A percentile compares a stretch with the other conserved stretches of the same genome.
These are phyloP conservation scores for Listronotus oregonensis DNA, from an alignment of 1,140 invertebrate species.

Conservation along the genomic window DNA sequence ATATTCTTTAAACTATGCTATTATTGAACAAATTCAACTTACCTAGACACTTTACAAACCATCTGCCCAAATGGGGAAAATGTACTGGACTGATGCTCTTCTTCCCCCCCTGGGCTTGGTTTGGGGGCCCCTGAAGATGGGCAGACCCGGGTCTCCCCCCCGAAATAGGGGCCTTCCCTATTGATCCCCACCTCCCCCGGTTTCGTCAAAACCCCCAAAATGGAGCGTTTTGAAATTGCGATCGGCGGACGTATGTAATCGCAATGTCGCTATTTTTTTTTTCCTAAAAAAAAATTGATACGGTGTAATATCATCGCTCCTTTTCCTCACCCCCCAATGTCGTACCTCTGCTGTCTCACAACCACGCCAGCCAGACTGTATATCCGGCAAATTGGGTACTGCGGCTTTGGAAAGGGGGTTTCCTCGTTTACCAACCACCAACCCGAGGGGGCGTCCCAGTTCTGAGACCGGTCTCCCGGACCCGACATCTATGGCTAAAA, in stretches of 20 bases:
- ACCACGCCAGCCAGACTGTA: slow-evolving; percentile 96
- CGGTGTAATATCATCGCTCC: too few relatives aligned
- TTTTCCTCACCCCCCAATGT: too few relatives aligned
- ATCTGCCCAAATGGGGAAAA: slow-evolving; percentile 97
- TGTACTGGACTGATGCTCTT: slow-evolving; percentile 65
- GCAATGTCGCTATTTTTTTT: slow-evolving; percentile 96
- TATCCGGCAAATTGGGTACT: slow-evolving; percentile 95
- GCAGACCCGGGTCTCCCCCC: slow-evolving; percentile 69
- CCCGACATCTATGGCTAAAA: slow-evolving; percentile 97
- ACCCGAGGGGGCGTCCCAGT: slow-evolving; percentile 95
- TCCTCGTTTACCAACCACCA: slow-evolving; percentile 97
- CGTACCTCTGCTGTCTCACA: slow-evolving; percentile 93
- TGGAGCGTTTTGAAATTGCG: slow-evolving; percentile 95
- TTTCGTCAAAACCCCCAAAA: slow-evolving; percentile 97
- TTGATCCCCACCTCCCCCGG: slow-evolving; percentile 80
- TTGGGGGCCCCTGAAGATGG: slow-evolving; percentile 49
- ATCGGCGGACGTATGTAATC: slow-evolving; percentile 98
- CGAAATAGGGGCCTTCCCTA: slow-evolving; percentile 87
- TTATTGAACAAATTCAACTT: too few relatives aligned
- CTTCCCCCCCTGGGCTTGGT: slow-evolving; percentile 29
- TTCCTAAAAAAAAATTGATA: slow-evolving; percentile 73
- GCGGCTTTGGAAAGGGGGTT: slow-evolving; percentile 92
- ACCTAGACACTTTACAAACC: slow-evolving; percentile 85
- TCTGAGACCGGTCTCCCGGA: slow-evolving; percentile 95
- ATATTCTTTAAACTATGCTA: too few relatives aligned